Evolutionary conservation across 2,113 vertebrate genomes (phyloP).

Genomic region (Dendropsophus ebraccatus): DNA sequence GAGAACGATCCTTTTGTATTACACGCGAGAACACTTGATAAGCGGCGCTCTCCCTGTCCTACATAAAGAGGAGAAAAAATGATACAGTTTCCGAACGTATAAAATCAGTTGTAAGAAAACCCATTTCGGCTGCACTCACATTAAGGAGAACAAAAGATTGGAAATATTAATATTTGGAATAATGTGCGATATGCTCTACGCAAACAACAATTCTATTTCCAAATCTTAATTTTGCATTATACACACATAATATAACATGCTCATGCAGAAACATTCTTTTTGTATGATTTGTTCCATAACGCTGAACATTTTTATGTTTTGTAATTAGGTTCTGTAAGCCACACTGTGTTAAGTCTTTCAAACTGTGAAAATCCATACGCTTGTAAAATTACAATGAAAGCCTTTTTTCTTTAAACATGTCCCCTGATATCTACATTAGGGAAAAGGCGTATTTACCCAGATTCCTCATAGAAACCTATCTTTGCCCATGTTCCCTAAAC

Average conservation of each 20-base stretch:
- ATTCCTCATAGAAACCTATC: constrained; percentile 77
- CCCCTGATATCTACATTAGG: constrained; percentile 79
- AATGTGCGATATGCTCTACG: constrained; percentile 20
- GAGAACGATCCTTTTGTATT: constrained; percentile 5
- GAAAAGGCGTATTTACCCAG: constrained; percentile 73
- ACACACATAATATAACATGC: constrained; percentile 54
- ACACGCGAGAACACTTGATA: not conserved
- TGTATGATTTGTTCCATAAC: constrained; percentile 73
- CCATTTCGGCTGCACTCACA: constrained; percentile 4
- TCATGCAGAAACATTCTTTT: constrained; percentile 62
- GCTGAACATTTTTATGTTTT: constrained; percentile 76
- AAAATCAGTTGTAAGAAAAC: constrained; percentile 38
- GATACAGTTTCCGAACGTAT: constrained; percentile 10
- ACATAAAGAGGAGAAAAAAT: constrained; percentile 9
- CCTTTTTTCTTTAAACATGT: constrained; percentile 83
- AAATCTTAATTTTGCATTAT: constrained; percentile 49
- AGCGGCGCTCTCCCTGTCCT: not conserved
- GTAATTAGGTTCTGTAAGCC: constrained; percentile 79
- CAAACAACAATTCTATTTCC: constrained; percentile 40
- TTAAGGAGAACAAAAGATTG: constrained; percentile 46
- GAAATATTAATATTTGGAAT: constrained; percentile 42
- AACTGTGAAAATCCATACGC: constrained; percentile 77
- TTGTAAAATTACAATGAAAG: constrained; percentile 79
- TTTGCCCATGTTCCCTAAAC: constrained; percentile 66
- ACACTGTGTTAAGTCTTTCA: constrained; percentile 73